These are phyloP conservation scores for Acridotheres tristis DNA, from an alignment of 2,797 vertebrate genomes.

Conservation along the genomic window DNA sequence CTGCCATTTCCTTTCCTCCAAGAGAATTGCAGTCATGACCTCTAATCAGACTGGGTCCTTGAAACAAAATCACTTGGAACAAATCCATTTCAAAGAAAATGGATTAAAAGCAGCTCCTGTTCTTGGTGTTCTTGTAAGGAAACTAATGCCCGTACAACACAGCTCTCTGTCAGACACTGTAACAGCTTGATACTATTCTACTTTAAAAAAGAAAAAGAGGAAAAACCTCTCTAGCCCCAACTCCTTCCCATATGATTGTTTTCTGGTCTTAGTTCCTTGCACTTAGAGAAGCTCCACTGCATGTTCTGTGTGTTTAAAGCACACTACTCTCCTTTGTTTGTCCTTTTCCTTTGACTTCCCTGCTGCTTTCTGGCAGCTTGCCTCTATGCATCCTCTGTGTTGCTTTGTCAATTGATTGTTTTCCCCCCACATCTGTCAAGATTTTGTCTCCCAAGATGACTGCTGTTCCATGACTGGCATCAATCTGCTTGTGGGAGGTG, in stretches of 20 bases:
- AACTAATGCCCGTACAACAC: background rate
- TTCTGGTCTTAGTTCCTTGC: background rate
- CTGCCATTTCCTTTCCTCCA: background rate
- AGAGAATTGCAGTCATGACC: background rate
- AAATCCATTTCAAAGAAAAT: background rate
- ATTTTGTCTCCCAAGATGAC: background rate
- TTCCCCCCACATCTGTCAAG: background rate
- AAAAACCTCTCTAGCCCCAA: background rate
- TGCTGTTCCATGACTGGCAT: background rate
- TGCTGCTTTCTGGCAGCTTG: background rate
- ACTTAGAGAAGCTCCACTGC: background rate
- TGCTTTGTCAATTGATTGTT: background rate
- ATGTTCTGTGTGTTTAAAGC: background rate
- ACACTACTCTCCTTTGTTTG: background rate
- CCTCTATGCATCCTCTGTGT: background rate
- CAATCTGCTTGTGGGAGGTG: background rate
- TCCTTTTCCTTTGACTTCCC: background rate
- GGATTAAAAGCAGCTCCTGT: background rate
- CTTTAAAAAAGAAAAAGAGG: background rate
- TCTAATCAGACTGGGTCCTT: background rate
- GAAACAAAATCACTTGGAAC: background rate
- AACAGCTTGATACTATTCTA: background rate
- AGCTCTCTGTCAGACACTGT: background rate
- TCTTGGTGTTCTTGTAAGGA: background rate
- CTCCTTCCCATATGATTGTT: accelerated